Percentiles rank a stretch among this genome's conserved stretches.
Evolutionary conservation across 2,888 invertebrate species (phyloP).

Genomic region (Bombyx huttoni): DNA sequence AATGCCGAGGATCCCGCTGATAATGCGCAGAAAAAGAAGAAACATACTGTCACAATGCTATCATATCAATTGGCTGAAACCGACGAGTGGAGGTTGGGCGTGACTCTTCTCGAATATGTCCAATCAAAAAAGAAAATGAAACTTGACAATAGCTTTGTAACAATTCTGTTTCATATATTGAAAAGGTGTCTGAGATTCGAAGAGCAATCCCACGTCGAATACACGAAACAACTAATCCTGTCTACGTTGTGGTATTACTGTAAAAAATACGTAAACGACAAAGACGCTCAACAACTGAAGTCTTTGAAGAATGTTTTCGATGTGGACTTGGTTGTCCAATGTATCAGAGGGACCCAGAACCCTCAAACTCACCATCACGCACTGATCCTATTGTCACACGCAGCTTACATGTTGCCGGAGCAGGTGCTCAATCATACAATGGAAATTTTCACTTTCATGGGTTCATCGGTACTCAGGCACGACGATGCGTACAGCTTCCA

Average conservation of each 20-base stretch:
- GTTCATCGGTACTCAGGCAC: constrained; percentile 90
- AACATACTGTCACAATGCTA: constrained; percentile 52
- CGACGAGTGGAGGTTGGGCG: constrained; percentile 83
- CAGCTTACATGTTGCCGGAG: constrained; percentile 83
- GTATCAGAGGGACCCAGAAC: constrained; percentile 90
- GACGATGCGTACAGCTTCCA: constrained; percentile 97
- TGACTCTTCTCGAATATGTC: constrained; percentile 85
- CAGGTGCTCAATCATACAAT: constrained; percentile 94
- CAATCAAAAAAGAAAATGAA: constrained; percentile 87
- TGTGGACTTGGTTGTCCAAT: constrained; percentile 87
- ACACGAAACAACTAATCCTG: constrained; percentile 88
- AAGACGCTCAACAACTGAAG: constrained; percentile 48
- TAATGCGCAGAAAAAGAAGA: constrained; percentile 46
- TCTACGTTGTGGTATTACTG: constrained; percentile 83
- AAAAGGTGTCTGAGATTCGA: constrained; percentile 85
- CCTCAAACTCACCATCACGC: constrained; percentile 97
- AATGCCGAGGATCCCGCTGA: constrained; percentile 52
- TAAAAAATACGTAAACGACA: constrained; percentile 64
- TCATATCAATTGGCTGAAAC: constrained; percentile 76
- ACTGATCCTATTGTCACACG: constrained; percentile 83
- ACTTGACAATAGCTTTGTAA: constrained; percentile 77
- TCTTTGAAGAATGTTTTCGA: constrained; percentile 70
- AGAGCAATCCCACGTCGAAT: constrained; percentile 86
- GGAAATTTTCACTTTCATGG: constrained; percentile 98
- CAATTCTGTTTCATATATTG: constrained; percentile 82